Percentiles rank a stretch among this genome's conserved stretches.
These are phyloP conservation scores for Mola mola DNA, from an alignment of 2,113 vertebrate genomes.

Conservation along the genomic window DNA sequence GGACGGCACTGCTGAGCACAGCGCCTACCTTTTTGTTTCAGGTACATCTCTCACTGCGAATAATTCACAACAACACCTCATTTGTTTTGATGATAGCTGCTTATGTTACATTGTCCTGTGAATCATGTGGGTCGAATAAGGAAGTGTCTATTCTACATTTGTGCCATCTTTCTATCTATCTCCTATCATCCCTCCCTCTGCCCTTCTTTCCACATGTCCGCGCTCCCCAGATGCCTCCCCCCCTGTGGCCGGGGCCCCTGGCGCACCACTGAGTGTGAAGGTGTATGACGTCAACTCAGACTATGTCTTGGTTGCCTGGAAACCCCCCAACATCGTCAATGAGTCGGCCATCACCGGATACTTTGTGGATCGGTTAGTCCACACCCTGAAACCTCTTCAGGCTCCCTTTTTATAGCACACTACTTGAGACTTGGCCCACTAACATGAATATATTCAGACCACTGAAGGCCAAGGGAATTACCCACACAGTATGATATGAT, in stretches of 20 bases:
- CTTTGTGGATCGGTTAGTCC: slow-evolving; percentile 92
- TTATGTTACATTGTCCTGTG: too few relatives aligned
- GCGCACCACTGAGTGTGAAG: slow-evolving; percentile 92
- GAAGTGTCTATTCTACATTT: too few relatives aligned
- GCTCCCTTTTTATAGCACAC: slow-evolving; percentile 14
- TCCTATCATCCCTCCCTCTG: background rate
- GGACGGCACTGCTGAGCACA: slow-evolving; percentile 89
- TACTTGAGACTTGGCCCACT: too few relatives aligned
- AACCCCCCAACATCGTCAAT: slow-evolving; percentile 91
- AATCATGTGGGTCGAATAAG: too few relatives aligned
- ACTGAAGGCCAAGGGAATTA: too few relatives aligned
- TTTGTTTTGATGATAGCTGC: too few relatives aligned
- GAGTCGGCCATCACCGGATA: slow-evolving; percentile 91
- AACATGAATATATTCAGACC: too few relatives aligned
- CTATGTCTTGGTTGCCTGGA: slow-evolving; percentile 95
- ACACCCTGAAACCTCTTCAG: slow-evolving; percentile 1
- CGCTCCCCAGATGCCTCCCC: slow-evolving; percentile 84
- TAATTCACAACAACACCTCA: too few relatives aligned
- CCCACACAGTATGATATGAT: too few relatives aligned
- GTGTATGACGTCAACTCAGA: slow-evolving; percentile 91
- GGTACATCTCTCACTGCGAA: slow-evolving; percentile 75
- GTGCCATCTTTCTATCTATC: background rate
- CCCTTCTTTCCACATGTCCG: background rate
- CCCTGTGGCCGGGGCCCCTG: slow-evolving; percentile 85
- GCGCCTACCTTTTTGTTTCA: slow-evolving; percentile 94